These are phyloP conservation scores for Dasysyrphus albostriatus DNA, from an alignment of 2,888 invertebrate genomes.

Conservation along the genomic window DNA sequence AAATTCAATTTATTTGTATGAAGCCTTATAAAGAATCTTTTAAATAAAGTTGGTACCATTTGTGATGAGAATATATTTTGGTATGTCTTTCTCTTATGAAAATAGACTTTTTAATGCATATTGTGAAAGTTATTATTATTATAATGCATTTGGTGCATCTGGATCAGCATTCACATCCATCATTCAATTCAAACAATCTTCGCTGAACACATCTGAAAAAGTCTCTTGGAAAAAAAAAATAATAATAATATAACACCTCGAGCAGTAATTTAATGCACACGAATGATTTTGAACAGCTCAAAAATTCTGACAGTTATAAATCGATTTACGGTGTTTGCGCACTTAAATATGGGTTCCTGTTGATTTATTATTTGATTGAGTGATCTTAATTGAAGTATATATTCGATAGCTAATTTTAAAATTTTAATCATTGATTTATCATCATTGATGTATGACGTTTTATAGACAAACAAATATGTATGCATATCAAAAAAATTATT, in stretches of 20 bases:
- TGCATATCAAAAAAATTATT: too few species aligned
- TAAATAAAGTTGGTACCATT: too few species aligned
- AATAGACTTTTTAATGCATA: background rate
- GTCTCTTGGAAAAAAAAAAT: background rate
- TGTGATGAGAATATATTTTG: too few species aligned
- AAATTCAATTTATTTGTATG: too few species aligned
- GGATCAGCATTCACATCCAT: background rate
- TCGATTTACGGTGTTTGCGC: conserved; percentile 49
- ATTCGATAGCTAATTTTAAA: conserved; percentile 4
- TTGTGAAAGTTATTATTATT: background rate
- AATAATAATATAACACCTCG: conserved; percentile 56
- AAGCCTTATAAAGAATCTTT: too few species aligned
- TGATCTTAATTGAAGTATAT: conserved; percentile 40
- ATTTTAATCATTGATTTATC: background rate
- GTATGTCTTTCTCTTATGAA: background rate
- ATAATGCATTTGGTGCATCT: background rate
- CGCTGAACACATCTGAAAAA: background rate
- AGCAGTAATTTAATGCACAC: conserved; percentile 61
- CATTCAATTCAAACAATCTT: background rate
- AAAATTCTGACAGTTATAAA: conserved; percentile 44
- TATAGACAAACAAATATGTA: too few species aligned
- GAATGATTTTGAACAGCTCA: conserved; percentile 40
- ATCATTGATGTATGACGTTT: too few species aligned
- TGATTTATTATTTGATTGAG: conserved; percentile 54
- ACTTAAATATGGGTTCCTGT: conserved; percentile 24